phyloP scores from a whole-genome alignment of 1,140 invertebrate genomes.

The Samia ricini region DNA sequence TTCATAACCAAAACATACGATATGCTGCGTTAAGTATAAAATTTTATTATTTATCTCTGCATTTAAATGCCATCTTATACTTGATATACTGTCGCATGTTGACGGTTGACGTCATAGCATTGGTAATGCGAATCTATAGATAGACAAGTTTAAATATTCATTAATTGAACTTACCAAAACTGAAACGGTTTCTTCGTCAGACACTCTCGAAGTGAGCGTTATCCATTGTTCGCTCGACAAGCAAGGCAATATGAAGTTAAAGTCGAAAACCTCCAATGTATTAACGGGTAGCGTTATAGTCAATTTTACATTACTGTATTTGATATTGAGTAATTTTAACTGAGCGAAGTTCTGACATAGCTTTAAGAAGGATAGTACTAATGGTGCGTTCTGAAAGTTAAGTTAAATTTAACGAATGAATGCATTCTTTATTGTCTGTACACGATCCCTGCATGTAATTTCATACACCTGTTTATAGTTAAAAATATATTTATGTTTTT shows the following conservation, averaged over 20 bases:
- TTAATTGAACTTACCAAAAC: constrained; percentile 66
- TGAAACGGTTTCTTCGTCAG: constrained; percentile 33
- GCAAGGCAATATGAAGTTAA: constrained; percentile 44
- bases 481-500: background rate
- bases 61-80: no score
- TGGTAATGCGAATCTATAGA: no score
- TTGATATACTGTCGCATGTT: no score
- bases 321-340: constrained; percentile 59
- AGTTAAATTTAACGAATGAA: background rate
- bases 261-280: constrained; percentile 38
- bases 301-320: constrained; percentile 60
- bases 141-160: no score
- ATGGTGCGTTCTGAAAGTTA: constrained; percentile 49
- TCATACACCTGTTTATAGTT: background rate
- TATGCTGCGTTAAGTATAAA: no score
- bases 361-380: constrained; percentile 49
- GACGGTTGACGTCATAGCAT: no score
- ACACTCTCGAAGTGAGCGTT: constrained; percentile 31
- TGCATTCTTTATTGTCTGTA: no score
- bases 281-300: constrained; percentile 10
- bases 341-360: constrained; percentile 43
- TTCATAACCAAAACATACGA: no score
- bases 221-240: constrained; percentile 49
- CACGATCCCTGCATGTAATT: background rate
- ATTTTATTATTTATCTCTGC: no score